A percentile compares a stretch with the other conserved stretches of the same genome.
Conservation (phyloP, 2,797 vertebrate genomes). For the Neosilurus hyrtlii region DNA sequence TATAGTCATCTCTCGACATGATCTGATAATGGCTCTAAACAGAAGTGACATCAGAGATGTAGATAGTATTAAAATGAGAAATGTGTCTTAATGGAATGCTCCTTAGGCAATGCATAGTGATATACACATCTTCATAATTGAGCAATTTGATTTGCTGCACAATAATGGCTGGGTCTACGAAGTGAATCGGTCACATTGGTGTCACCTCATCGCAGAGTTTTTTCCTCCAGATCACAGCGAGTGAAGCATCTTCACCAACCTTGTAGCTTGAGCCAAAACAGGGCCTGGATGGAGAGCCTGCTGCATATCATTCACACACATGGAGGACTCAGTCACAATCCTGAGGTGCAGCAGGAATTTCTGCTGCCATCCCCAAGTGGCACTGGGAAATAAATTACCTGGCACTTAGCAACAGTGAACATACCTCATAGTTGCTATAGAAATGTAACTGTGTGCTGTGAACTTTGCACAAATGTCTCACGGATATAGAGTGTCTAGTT, state of each 20-base stretch:
- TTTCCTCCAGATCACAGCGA: slow-evolving; percentile 38
- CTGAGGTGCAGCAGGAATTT: slow-evolving; percentile 58
- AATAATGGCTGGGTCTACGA: slow-evolving; percentile 18
- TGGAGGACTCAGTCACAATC: slow-evolving; percentile 49
- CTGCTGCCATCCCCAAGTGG: slow-evolving; percentile 58
- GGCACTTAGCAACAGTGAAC: slow-evolving; percentile 71
- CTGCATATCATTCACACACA: slow-evolving; percentile 27
- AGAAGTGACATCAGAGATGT: slow-evolving; percentile 1
- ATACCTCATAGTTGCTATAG: slow-evolving; percentile 72
- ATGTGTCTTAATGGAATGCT: slow-evolving; percentile 30
- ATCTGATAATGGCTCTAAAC: slow-evolving; percentile 12
- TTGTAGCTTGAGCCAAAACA: slow-evolving; percentile 50
- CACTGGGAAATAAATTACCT: slow-evolving; percentile 65
- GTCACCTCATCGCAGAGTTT: slow-evolving; percentile 14
- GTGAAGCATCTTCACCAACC: slow-evolving; percentile 28
- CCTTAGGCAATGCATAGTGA: slow-evolving; percentile 30
- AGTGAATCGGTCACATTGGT: slow-evolving; percentile 16
- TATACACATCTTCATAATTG: slow-evolving; percentile 26
- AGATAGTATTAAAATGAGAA: slow-evolving; percentile 28
- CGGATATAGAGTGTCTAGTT: slow-evolving; percentile 61
- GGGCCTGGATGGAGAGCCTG: slow-evolving; percentile 37
- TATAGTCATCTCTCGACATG: slow-evolving; percentile 2
- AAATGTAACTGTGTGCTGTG: slow-evolving; percentile 66
- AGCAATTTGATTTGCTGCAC: slow-evolving; percentile 20
- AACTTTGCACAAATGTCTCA: slow-evolving; percentile 62